Conservation (phyloP, 2,113 vertebrate genomes). For the Tragulus kanchil region DNA sequence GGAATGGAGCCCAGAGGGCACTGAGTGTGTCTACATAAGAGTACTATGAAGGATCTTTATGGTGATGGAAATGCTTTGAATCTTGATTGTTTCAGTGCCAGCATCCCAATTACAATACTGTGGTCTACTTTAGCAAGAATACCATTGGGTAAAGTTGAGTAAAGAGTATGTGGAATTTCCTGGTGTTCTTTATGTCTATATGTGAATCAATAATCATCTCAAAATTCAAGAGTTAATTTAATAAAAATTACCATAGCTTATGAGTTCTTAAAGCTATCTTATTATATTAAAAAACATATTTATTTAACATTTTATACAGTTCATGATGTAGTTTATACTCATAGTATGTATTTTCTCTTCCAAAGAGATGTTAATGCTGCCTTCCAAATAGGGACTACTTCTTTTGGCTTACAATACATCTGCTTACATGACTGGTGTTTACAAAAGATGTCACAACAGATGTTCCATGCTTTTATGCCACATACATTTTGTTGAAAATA, state of each 20-base stretch:
- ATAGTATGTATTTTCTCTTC: neutral
- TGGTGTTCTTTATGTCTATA: neutral
- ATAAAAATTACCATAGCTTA: neutral
- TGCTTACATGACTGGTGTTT: neutral
- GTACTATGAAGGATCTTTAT: neutral
- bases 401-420: neutral
- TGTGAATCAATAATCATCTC: neutral
- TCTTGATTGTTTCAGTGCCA: neutral
- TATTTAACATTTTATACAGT: neutral
- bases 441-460: neutral
- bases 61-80: neutral
- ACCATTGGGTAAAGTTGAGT: neutral
- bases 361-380: neutral
- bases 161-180: neutral
- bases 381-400: neutral
- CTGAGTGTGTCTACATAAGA: neutral
- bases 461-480: neutral
- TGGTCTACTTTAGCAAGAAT: neutral
- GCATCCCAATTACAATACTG: neutral
- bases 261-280: neutral
- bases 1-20: neutral
- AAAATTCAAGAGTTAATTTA: neutral
- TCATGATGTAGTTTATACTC: neutral
- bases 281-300: neutral
- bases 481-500: constrained; percentile 25